phyloP scores from a whole-genome alignment of 2,797 vertebrate genomes.

The Todus mexicanus region DNA sequence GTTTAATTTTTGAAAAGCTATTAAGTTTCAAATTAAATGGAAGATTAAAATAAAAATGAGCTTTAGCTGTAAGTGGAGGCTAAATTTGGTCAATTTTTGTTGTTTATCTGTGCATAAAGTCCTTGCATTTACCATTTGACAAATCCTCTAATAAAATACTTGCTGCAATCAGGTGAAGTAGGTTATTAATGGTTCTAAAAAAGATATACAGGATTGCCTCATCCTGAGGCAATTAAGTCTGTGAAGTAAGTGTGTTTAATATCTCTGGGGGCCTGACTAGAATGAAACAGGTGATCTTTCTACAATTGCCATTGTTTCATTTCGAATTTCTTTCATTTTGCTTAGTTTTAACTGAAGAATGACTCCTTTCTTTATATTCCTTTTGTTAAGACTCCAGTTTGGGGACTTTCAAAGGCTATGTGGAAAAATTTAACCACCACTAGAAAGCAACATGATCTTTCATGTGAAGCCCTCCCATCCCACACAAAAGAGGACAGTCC shows the following conservation, averaged over 20 bases:
- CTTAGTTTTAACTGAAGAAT: constrained; percentile 46
- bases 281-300: constrained; percentile 76
- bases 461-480: neutral
- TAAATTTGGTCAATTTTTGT: constrained; percentile 80
- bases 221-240: constrained; percentile 80
- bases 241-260: constrained; percentile 74
- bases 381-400: neutral
- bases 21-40: constrained; percentile 75
- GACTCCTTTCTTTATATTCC: constrained; percentile 5
- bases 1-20: constrained; percentile 73
- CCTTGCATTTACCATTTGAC: constrained; percentile 77
- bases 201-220: constrained; percentile 79
- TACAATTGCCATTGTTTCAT: constrained; percentile 65
- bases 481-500: neutral
- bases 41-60: constrained; percentile 73
- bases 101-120: constrained; percentile 75
- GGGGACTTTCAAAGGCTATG: neutral
- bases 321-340: constrained; percentile 43
- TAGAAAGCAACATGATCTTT: neutral
- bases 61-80: constrained; percentile 69
- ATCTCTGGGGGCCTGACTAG: constrained; percentile 69
- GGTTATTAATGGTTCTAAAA: constrained; percentile 82
- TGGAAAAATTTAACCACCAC: neutral
- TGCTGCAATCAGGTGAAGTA: constrained; percentile 82
- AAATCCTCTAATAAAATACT: constrained; percentile 76